Evolutionary conservation across 1,140 invertebrate species (phyloP).

Genomic region (Drosophila insularis): DNA sequence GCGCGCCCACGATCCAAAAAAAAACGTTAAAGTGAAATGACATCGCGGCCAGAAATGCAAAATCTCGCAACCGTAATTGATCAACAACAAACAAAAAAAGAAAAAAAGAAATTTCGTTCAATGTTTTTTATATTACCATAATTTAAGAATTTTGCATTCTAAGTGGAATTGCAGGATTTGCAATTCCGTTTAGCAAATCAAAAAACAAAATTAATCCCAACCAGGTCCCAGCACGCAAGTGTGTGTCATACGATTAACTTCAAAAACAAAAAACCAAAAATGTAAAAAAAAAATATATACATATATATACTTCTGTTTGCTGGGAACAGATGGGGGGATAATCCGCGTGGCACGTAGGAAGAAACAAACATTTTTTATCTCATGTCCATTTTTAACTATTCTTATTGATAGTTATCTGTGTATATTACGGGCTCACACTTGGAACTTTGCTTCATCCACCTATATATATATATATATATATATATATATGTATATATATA

Average conservation of each 20-base stretch:
- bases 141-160: conserved; percentile 33
- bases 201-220: conserved; percentile 28
- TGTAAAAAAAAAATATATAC: no score
- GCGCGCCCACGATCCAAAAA: conserved; percentile 50
- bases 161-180: conserved; percentile 69
- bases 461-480: neutral
- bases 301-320: conserved; percentile 52
- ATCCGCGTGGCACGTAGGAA: conserved; percentile 52
- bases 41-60: conserved; percentile 12
- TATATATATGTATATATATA: no score
- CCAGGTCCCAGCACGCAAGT: conserved; percentile 64
- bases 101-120: conserved; percentile 76
- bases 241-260: conserved; percentile 10
- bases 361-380: conserved; percentile 73
- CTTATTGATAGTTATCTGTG: conserved; percentile 50
- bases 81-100: no score
- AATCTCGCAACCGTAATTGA: conserved; percentile 32
- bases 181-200: conserved; percentile 61
- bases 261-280: no score
- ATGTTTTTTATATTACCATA: conserved; percentile 54
- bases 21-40: conserved; percentile 6
- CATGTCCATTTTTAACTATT: conserved; percentile 52
- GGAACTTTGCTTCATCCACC: conserved; percentile 59
- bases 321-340: conserved; percentile 69
- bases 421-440: conserved; percentile 56